Percentiles rank a stretch among this genome's conserved stretches.
These are phyloP conservation scores for Penaeus monodon DNA, from an alignment of 2,888 invertebrate genomes.

Conservation along the genomic window DNA sequence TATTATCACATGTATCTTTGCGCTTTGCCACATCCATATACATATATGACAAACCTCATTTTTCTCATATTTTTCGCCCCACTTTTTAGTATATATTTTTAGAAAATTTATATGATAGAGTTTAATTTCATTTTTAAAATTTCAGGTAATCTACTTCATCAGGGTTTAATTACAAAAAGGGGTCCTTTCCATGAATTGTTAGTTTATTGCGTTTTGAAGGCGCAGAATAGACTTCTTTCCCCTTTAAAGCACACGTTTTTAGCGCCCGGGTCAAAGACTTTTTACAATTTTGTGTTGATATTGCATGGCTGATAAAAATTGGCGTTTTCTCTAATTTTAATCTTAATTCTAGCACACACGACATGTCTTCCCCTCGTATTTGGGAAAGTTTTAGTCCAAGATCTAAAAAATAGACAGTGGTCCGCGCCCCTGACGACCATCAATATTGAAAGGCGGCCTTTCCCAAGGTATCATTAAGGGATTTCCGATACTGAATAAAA, in stretches of 20 bases:
- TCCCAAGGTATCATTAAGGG: conserved; percentile 12
- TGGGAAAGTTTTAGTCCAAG: conserved; percentile 1
- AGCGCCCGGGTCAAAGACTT: too few relatives aligned
- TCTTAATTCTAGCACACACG: too few relatives aligned
- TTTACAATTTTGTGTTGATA: neutral
- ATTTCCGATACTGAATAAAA: conserved; percentile 16
- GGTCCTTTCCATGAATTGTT: conserved; percentile 29
- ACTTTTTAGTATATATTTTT: neutral
- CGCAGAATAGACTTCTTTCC: neutral
- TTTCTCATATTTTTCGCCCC: neutral
- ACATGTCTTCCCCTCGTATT: too few relatives aligned
- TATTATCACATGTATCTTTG: neutral
- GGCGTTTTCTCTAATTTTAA: conserved; percentile 15
- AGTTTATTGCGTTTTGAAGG: conserved; percentile 12
- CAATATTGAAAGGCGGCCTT: conserved; percentile 30
- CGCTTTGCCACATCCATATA: too few relatives aligned
- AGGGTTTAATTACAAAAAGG: neutral
- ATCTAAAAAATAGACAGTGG: conserved; percentile 16
- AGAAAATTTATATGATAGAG: conserved; percentile 39
- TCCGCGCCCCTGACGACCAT: conserved; percentile 19
- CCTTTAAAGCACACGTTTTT: too few relatives aligned
- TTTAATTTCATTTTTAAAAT: conserved; percentile 1
- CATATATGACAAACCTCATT: too few relatives aligned
- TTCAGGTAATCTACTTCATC: conserved; percentile 13
- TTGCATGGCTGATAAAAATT: neutral